Conservation (phyloP, 2,797 vertebrate genomes). For the Lerista edwardsae region DNA sequence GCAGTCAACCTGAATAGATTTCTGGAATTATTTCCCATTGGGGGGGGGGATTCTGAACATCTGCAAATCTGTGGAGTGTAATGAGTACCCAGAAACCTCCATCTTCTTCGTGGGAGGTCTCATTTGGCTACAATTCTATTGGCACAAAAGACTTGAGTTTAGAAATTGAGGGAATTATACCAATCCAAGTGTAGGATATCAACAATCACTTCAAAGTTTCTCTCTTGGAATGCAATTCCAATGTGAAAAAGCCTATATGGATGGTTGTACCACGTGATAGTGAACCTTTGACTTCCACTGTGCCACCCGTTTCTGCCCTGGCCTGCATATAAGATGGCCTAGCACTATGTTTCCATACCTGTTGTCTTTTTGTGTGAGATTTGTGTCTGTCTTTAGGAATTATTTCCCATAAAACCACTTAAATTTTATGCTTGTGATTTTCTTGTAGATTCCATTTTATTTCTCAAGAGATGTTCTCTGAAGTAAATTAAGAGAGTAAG, state of each 20-base stretch:
- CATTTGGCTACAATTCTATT: too few relatives aligned
- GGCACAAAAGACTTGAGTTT: too few relatives aligned
- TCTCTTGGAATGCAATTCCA: slow-evolving; percentile 2
- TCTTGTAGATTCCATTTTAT: slow-evolving; percentile 50
- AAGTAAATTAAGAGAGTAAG: slow-evolving; percentile 59
- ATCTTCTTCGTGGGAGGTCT: too few relatives aligned
- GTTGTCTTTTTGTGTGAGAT: slow-evolving; percentile 44
- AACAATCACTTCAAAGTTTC: not conserved
- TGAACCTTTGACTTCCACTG: slow-evolving; percentile 7
- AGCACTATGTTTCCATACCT: slow-evolving; percentile 48
- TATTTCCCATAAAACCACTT: slow-evolving; percentile 39
- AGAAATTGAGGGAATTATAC: too few relatives aligned
- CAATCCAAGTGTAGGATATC: not conserved
- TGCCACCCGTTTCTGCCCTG: rapidly evolving
- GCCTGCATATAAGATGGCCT: slow-evolving; percentile 37
- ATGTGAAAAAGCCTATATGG: not conserved
- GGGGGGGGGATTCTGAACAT: too few relatives aligned
- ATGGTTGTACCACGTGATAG: rapidly evolving
- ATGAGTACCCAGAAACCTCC: too few relatives aligned
- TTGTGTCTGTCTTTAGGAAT: slow-evolving; percentile 39
- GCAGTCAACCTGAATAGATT: too few relatives aligned
- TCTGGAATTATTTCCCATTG: too few relatives aligned
- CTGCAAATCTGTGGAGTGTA: too few relatives aligned
- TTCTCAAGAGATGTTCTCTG: slow-evolving; percentile 51
- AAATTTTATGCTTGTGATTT: slow-evolving; percentile 47